Base-by-base conservation (phyloP, 2,888 invertebrate species). In the Agrochola circellaris region DNA sequence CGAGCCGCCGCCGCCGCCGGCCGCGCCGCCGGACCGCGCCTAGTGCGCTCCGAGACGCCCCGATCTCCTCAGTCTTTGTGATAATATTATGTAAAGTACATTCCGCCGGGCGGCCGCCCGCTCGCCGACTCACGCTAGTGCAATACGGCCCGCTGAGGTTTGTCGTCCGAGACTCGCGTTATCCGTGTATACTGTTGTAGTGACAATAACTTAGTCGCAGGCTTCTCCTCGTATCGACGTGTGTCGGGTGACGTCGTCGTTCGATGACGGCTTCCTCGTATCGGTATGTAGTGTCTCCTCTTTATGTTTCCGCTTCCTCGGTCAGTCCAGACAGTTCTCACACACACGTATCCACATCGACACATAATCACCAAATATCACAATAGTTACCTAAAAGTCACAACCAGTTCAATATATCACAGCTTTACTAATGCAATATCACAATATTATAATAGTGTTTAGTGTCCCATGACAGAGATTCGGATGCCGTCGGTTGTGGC, bases 301-400 rank as follows among this genome's bases (percentile, higher is more conserved):
- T 86, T 89, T 89, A 71, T 79, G 88, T 90, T 90, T 89, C 83
- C 85, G 89, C 89, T 91, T 91, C 87, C 81, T 88, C 85, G 86
- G 87, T 87, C 87, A 86, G 86, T 89, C 89, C 90, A 83, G 85
- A 88, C 87, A 87, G 83, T 90, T 83, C 86, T 89, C 75, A 82
- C 84, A 85, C 81, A 82, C 85, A 87, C 85, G 81, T 88, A 87
- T 88, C 88, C 87, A 88, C 89, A 89, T 88, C 87, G 82, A 91
- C 91, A 89, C 91, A 86, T 82, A 48, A 92, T 95, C 96, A 96
- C 96, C 96, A 96, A 96, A 96, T 95, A 96, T 95, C 96, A 96
- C 96, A 96, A 96, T 95, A 96, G 96, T 96, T 96, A 96, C 96
- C 96, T 95, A 93, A 94, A 91, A 92, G 92, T 95, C 95, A 95